Evolutionary conservation across 2,113 vertebrate species (phyloP).

Genomic region (Dissostichus mawsoni): DNA sequence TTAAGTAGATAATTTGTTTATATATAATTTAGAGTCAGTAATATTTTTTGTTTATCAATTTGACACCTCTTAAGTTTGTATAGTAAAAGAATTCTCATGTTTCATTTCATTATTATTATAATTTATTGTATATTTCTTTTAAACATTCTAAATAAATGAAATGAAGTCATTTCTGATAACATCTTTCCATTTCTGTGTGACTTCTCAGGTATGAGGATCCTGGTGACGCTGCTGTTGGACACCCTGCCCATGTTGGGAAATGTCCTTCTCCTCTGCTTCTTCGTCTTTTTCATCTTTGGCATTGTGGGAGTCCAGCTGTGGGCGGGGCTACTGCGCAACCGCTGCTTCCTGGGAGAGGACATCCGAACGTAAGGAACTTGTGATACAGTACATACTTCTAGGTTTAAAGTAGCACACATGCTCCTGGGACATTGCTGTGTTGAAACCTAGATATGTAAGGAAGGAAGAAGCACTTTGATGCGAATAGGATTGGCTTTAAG

Average conservation of each 20-base stretch:
- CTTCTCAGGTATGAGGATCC: slow-evolving; percentile 91
- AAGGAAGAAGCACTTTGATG: not conserved
- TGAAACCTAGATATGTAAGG: not conserved
- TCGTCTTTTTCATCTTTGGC: slow-evolving; percentile 89
- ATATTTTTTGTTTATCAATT: no score
- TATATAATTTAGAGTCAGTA: no score
- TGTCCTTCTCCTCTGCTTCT: slow-evolving; percentile 93
- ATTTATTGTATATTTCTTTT: no score
- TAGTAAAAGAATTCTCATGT: no score
- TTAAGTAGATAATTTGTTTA: no score
- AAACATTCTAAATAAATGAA: no score
- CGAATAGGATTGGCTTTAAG: not conserved
- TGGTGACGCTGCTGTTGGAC: slow-evolving; percentile 94
- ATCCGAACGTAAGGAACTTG: slow-evolving; percentile 55
- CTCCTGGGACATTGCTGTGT: not conserved
- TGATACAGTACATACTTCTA: not conserved
- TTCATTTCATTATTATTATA: no score
- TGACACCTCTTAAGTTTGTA: no score
- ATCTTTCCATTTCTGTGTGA: not conserved
- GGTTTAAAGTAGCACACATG: not conserved
- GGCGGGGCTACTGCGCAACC: slow-evolving; percentile 80
- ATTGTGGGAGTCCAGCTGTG: slow-evolving; percentile 92
- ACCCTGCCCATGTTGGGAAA: slow-evolving; percentile 94
- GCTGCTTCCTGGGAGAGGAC: slow-evolving; percentile 75
- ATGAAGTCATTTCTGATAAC: not conserved